These are phyloP conservation scores for Slavum lentiscoides DNA, from an alignment of 2,888 invertebrate species.

Conservation along the genomic window DNA sequence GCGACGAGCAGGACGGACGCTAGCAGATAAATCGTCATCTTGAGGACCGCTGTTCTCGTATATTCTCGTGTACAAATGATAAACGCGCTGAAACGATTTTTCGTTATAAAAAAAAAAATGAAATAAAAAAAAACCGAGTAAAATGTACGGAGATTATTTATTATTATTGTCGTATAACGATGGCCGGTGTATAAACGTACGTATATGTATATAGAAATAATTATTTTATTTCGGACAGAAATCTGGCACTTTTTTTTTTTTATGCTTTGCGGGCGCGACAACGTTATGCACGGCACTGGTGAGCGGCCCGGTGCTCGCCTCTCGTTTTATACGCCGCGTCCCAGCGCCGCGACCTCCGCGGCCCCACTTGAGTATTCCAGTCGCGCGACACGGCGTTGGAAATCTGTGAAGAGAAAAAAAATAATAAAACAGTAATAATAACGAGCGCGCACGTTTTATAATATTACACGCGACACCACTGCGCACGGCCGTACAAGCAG, in stretches of 20 bases:
- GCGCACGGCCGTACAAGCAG: not conserved
- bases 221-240: too few species aligned
- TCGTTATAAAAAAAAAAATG: too few species aligned
- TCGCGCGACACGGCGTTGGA: slow-evolving; percentile 46
- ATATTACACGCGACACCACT: too few species aligned
- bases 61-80: too few species aligned
- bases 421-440: not conserved
- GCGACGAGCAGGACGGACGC: slow-evolving; percentile 33
- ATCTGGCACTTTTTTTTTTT: too few species aligned
- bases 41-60: slow-evolving; percentile 5
- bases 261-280: slow-evolving; percentile 49
- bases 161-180: too few species aligned
- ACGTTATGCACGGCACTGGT: slow-evolving; percentile 47
- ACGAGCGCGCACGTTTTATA: not conserved
- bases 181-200: too few species aligned
- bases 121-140: too few species aligned
- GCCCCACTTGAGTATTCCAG: slow-evolving; percentile 52
- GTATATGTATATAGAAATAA: too few species aligned
- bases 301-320: slow-evolving; percentile 47
- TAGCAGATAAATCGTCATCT: slow-evolving; percentile 38
- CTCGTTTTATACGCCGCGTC: slow-evolving; percentile 49
- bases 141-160: too few species aligned
- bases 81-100: not conserved
- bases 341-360: slow-evolving; percentile 42
- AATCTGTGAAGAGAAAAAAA: slow-evolving; percentile 25